Percentiles rank a stretch among this genome's conserved stretches.
Evolutionary conservation across 1,140 invertebrate species (phyloP).

Genomic region (Melitaea cinxia): DNA sequence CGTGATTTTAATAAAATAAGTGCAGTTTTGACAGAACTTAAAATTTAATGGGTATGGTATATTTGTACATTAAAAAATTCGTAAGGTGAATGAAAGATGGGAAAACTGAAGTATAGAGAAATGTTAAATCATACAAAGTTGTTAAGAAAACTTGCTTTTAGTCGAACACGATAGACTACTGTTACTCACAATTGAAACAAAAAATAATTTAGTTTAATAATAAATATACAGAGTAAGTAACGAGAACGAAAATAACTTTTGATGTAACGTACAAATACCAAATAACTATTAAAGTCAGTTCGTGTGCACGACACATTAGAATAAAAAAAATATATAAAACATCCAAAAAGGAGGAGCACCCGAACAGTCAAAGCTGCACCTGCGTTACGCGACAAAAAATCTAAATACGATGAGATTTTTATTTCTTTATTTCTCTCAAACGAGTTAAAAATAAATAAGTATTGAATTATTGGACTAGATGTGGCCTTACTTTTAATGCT

Average conservation of each 20-base stretch:
- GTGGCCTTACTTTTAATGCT: constrained; percentile 6
- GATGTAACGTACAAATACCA: not conserved
- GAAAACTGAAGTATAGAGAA: too few species aligned
- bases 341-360: constrained; percentile 43
- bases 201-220: too few species aligned
- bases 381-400: constrained; percentile 72
- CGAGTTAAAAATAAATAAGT: constrained; percentile 48
- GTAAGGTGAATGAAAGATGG: too few species aligned
- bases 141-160: too few species aligned
- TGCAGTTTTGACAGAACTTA: too few species aligned
- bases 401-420: constrained; percentile 48
- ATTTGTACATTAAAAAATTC: too few species aligned
- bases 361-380: constrained; percentile 55
- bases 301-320: constrained; percentile 33
- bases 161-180: not conserved
- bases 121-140: too few species aligned
- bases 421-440: constrained; percentile 40
- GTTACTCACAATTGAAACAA: not conserved
- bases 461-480: constrained; percentile 26
- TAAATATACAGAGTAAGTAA: not conserved
- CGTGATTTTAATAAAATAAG: too few species aligned
- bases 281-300: not conserved
- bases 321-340: constrained; percentile 42
- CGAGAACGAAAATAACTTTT: too few species aligned
- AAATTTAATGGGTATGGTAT: too few species aligned